These are phyloP conservation scores for Nipponacmea schrenckii DNA, from an alignment of 2,888 invertebrate species.

Conservation along the genomic window DNA sequence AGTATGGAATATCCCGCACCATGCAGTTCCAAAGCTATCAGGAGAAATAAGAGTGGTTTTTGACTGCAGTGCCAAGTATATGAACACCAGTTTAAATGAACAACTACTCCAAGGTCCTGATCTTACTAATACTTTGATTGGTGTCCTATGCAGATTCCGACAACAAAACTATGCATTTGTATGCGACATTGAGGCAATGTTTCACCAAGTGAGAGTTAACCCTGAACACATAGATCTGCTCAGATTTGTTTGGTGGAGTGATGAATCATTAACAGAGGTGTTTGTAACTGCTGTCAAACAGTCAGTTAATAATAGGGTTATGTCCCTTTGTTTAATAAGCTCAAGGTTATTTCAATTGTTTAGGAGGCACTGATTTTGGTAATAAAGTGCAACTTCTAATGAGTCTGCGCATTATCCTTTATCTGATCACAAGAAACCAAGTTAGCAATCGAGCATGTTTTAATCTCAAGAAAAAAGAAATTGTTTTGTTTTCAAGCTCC, in stretches of 20 bases:
- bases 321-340: too few relatives aligned
- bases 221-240: constrained; percentile 17
- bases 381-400: too few relatives aligned
- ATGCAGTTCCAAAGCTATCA: constrained; percentile 20
- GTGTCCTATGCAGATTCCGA: constrained; percentile 19
- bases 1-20: constrained; percentile 24
- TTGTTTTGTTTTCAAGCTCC: too few relatives aligned
- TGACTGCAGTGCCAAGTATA: constrained; percentile 17
- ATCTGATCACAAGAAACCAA: too few relatives aligned
- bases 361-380: too few relatives aligned
- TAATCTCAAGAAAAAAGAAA: too few relatives aligned
- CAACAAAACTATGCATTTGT: constrained; percentile 18
- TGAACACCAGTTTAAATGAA: constrained; percentile 13
- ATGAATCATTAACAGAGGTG: background rate
- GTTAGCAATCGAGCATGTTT: too few relatives aligned
- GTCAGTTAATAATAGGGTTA: too few relatives aligned
- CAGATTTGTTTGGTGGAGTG: constrained; percentile 15
- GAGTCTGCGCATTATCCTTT: too few relatives aligned
- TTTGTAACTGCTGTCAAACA: too few relatives aligned
- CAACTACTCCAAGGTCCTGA: constrained; percentile 21
- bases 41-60: constrained; percentile 13
- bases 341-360: too few relatives aligned
- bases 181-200: constrained; percentile 24
- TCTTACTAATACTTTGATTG: constrained; percentile 14
- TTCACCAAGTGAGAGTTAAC: constrained; percentile 18